These are phyloP conservation scores for Ectropis grisescens DNA, from an alignment of 1,140 invertebrate genomes.

Conservation along the genomic window DNA sequence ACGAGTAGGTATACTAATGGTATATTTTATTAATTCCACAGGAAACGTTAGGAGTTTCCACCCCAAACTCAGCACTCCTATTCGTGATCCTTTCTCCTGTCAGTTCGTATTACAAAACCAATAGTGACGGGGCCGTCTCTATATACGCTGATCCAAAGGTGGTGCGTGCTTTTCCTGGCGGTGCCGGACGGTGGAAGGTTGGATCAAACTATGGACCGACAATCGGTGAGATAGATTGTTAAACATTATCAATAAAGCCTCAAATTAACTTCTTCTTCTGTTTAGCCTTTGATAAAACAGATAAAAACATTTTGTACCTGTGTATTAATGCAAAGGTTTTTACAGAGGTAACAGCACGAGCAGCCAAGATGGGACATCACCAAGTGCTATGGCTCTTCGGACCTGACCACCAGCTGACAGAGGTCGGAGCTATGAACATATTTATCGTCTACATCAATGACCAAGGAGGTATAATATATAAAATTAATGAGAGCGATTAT, in stretches of 20 bases:
- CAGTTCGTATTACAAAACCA: slow-evolving; percentile 88
- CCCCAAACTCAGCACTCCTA: slow-evolving; percentile 87
- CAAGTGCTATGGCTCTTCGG: slow-evolving; percentile 99
- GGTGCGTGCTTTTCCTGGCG: slow-evolving; percentile 93
- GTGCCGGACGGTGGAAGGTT: slow-evolving; percentile 94
- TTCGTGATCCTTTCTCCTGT: slow-evolving; percentile 95
- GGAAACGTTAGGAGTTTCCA: slow-evolving; percentile 91
- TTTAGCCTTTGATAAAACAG: too few species aligned
- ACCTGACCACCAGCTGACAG: slow-evolving; percentile 93
- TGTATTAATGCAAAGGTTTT: too few species aligned
- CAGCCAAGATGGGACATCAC: slow-evolving; percentile 85
- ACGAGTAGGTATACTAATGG: too few species aligned
- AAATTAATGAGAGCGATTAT: too few species aligned
- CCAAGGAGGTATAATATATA: slow-evolving; percentile 89
- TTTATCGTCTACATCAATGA: slow-evolving; percentile 92
- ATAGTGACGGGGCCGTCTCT: slow-evolving; percentile 80
- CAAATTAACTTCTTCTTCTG: too few species aligned
- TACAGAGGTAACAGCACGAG: slow-evolving; percentile 81
- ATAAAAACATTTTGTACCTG: too few species aligned
- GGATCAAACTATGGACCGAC: slow-evolving; percentile 96
- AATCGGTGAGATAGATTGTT: slow-evolving; percentile 68
- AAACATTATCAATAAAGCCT: too few species aligned
- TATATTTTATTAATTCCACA: too few species aligned
- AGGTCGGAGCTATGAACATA: slow-evolving; percentile 99
- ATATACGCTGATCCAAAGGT: slow-evolving; percentile 71